Percentiles rank a stretch among this genome's conserved stretches.
phyloP scores from a whole-genome alignment of 2,797 vertebrate genomes.

The Clarias pachynema region DNA sequence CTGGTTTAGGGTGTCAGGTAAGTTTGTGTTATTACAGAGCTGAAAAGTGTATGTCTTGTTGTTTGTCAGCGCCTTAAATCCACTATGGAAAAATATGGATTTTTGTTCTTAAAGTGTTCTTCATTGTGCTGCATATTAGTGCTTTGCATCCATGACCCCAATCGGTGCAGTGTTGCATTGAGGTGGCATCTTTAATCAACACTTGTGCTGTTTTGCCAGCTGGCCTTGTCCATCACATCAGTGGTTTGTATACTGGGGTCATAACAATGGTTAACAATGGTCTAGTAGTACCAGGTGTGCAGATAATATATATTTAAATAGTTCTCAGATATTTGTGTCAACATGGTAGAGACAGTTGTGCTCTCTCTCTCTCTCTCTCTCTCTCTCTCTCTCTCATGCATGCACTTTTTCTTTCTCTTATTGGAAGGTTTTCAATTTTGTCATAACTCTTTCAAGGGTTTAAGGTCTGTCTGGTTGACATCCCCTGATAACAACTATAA shows the following conservation, averaged over 20 bases:
- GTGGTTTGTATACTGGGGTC: background rate
- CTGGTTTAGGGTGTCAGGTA: background rate
- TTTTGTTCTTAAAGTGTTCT: background rate
- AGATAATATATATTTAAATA: background rate
- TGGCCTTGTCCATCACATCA: conserved; percentile 5
- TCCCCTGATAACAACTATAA: background rate
- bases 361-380: too few relatives aligned
- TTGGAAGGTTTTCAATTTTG: background rate
- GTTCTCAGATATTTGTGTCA: background rate
- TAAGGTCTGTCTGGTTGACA: conserved; percentile 12
- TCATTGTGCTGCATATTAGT: background rate
- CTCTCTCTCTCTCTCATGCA: too few relatives aligned
- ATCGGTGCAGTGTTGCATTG: background rate
- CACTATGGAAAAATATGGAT: background rate
- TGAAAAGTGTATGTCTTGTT: background rate
- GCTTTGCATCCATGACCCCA: background rate
- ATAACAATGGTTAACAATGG: background rate
- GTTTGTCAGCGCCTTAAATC: background rate
- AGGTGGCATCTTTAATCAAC: background rate
- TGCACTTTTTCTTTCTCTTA: background rate
- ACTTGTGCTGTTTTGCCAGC: background rate
- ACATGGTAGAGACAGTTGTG: background rate
- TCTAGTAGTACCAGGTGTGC: background rate
- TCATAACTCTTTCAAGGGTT: background rate
- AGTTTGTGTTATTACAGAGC: background rate